Conservation (phyloP, 2,888 invertebrate species). For the Stenodema calcarata region DNA sequence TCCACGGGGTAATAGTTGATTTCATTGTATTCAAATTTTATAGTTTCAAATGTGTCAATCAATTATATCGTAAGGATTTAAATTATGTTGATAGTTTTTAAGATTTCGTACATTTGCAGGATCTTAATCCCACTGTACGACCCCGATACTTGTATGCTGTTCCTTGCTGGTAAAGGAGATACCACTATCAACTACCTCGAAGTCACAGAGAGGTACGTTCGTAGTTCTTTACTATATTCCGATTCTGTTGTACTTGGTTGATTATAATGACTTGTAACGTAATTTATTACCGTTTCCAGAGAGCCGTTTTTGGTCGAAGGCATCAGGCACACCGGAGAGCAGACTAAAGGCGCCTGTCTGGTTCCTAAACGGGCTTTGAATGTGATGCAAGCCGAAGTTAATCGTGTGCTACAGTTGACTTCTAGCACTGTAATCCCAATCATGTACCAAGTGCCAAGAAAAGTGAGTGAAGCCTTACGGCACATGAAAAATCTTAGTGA, state of each 20-base stretch:
- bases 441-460: constrained; percentile 92
- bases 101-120: constrained; percentile 61
- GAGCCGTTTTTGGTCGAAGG: constrained; percentile 91
- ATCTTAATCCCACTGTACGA: constrained; percentile 92
- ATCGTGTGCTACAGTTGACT: constrained; percentile 85
- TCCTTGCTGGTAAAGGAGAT: constrained; percentile 93
- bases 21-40: too few relatives aligned
- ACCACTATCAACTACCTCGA: constrained; percentile 91
- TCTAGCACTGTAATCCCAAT: constrained; percentile 88
- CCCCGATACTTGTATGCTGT: constrained; percentile 92
- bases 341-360: constrained; percentile 91
- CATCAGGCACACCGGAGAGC: constrained; percentile 86
- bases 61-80: too few relatives aligned
- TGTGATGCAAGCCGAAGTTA: constrained; percentile 98
- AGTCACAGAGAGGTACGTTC: constrained; percentile 71
- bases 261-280: too few relatives aligned
- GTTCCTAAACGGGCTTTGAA: constrained; percentile 90
- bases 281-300: constrained; percentile 59
- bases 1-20: constrained; percentile 73
- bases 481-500: too few relatives aligned
- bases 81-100: too few relatives aligned
- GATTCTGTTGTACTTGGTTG: background rate
- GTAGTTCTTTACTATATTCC: background rate
- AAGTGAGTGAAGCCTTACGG: constrained; percentile 69
- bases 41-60: too few relatives aligned